These are phyloP conservation scores for Drosophila chauvacae DNA, from an alignment of 1,140 invertebrate genomes.

Conservation along the genomic window DNA sequence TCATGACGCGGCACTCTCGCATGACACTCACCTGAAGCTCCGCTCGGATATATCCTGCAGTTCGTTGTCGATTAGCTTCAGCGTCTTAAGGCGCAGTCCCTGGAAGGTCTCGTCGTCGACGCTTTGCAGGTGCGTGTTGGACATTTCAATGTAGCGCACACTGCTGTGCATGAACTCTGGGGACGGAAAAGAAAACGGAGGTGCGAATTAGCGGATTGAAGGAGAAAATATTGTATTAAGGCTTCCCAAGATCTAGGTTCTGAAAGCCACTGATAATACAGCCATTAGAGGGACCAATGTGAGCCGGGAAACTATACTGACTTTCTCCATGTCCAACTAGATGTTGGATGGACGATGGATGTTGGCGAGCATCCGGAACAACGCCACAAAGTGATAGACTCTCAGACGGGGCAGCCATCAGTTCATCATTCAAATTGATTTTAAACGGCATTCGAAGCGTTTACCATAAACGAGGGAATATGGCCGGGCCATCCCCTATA, in stretches of 20 bases:
- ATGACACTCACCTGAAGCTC: constrained; percentile 82
- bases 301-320: not conserved
- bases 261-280: not conserved
- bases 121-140: constrained; percentile 85
- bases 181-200: constrained; percentile 19
- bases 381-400: constrained; percentile 32
- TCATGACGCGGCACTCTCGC: constrained; percentile 54
- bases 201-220: not conserved
- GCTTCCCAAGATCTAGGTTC: not conserved
- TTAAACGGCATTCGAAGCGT: constrained; percentile 77
- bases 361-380: constrained; percentile 4
- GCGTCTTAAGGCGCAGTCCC: constrained; percentile 85
- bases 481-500: constrained; percentile 12
- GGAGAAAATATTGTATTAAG: not conserved
- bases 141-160: constrained; percentile 86
- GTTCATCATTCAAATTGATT: constrained; percentile 82
- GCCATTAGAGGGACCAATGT: not conserved
- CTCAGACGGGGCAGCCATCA: constrained; percentile 34
- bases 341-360: constrained; percentile 15
- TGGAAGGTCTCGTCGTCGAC: constrained; percentile 85
- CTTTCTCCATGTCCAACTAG: not conserved
- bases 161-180: constrained; percentile 85
- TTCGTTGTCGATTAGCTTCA: constrained; percentile 86
- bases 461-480: constrained; percentile 69
- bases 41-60: constrained; percentile 84